Evolutionary conservation across 2,797 vertebrate species (phyloP), one percentile per base, ranked within the genome.

Genomic region (Urocyon cinereoargenteus): DNA sequence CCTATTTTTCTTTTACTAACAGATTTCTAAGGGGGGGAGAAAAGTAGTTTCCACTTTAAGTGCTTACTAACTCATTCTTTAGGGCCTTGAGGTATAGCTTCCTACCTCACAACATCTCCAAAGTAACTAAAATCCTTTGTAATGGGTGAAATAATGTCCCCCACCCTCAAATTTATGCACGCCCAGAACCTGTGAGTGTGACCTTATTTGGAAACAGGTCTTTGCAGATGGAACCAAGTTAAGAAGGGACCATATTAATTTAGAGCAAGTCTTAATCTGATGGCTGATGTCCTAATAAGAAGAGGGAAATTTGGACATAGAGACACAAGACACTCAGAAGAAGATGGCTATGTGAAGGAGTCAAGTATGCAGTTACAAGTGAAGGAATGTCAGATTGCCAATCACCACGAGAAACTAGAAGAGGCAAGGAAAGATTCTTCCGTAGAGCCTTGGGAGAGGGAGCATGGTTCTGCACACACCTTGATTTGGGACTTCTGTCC

Each of bases 1-100:
- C 5, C 12, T 91, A 21, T 93, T 84, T 49, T 91, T 79, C 36
- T 86, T 95, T 81, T 81, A 45, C 55, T 57, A 81, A 87, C 24
- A 51, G 82, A 91, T n/a, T 36, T 75, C 16, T 24, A 61, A 40
- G n/a, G 8, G 21, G 51, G n/a, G 8, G 21, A 70, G 14, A 81
- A 45, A 13, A 16, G 78, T 34, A 5, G 55, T 78, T 82, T 90
- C 81, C 31, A 40, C 11, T 28, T 92, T 40, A 78, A 72, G 28
- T 45, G n/a, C 28, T 55, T 18, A 28, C 55, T 72, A 31, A 72
- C 49, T 73, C 40, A n/a, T 21, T 82, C 31, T 16, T 36, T 59
- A 36, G 15, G 28, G 31, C 14, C 34, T 72, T 49, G 18, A 15
- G n/a, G 16, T 57, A 79, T 18, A 55, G n/a, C n/a, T 85, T 94